A percentile compares a stretch with the other conserved stretches of the same genome.
Evolutionary conservation across 1,140 invertebrate genomes (phyloP).

Genomic region (Hyles vespertilio): DNA sequence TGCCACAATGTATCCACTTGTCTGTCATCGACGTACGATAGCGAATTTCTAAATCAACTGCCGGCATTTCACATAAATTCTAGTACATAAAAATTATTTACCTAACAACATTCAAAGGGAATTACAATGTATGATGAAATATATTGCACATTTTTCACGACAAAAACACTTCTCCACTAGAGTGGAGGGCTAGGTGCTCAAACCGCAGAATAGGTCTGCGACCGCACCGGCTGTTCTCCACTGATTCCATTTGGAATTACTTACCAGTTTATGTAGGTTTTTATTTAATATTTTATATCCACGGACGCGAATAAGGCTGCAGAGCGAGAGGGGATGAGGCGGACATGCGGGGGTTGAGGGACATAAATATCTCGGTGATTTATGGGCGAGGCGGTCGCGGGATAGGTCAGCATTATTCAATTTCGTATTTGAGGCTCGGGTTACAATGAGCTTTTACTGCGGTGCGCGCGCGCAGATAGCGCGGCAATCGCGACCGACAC

Average conservation of each 20-base stretch:
- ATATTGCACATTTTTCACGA: conserved; percentile 34
- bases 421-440: conserved; percentile 73
- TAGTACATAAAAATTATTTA: too few relatives aligned
- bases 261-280: conserved; percentile 70
- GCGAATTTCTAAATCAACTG: too few relatives aligned
- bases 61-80: too few relatives aligned
- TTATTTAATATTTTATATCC: conserved; percentile 73
- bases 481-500: conserved; percentile 40
- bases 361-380: conserved; percentile 76
- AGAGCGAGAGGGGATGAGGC: conserved; percentile 32
- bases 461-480: conserved; percentile 64
- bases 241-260: conserved; percentile 68
- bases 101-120: conserved; percentile 4
- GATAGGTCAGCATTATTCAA: conserved; percentile 76
- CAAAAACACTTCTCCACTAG: conserved; percentile 39
- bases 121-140: conserved; percentile 10
- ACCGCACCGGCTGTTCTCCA: conserved; percentile 49
- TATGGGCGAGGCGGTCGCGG: conserved; percentile 70
- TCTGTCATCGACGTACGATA: background rate
- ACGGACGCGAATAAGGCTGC: conserved; percentile 51
- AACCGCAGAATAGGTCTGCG: conserved; percentile 56
- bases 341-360: conserved; percentile 49
- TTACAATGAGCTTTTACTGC: conserved; percentile 74
- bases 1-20: background rate
- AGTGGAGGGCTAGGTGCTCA: conserved; percentile 42